These are phyloP conservation scores for Lasaia peninsularis DNA, from an alignment of 1,140 invertebrate genomes.

Conservation along the genomic window DNA sequence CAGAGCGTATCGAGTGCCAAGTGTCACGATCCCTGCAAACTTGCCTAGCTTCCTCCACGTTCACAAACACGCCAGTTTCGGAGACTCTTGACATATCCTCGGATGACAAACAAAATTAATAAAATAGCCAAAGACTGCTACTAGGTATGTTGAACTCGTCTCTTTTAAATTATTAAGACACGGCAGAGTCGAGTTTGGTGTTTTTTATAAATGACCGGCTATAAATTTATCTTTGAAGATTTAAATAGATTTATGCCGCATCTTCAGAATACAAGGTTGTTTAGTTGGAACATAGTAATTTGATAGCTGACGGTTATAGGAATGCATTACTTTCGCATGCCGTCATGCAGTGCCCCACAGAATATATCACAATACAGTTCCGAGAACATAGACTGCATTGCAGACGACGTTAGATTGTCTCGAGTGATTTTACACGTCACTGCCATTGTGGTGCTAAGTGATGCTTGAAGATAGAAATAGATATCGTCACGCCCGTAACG, in stretches of 20 bases:
- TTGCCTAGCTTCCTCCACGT: too few relatives aligned
- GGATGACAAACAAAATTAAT: too few relatives aligned
- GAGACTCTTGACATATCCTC: too few relatives aligned
- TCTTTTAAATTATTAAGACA: not conserved
- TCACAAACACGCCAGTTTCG: too few relatives aligned
- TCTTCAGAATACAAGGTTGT: slow-evolving; percentile 12
- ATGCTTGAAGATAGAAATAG: slow-evolving; percentile 5
- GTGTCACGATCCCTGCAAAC: too few relatives aligned
- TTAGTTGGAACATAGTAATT: slow-evolving; percentile 41
- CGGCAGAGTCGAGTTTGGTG: not conserved
- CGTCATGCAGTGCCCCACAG: slow-evolving; percentile 43
- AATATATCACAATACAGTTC: slow-evolving; percentile 40
- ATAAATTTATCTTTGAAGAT: slow-evolving; percentile 5
- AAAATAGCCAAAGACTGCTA: too few relatives aligned
- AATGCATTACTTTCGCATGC: slow-evolving; percentile 58
- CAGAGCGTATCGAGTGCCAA: too few relatives aligned
- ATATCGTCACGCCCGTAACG: too few relatives aligned
- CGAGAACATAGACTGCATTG: slow-evolving; percentile 40
- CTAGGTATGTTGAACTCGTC: not conserved
- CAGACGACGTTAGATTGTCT: slow-evolving; percentile 43
- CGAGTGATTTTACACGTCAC: slow-evolving; percentile 27
- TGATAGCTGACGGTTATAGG: slow-evolving; percentile 49
- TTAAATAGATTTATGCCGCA: slow-evolving; percentile 1
- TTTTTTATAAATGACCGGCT: slow-evolving; percentile 1
- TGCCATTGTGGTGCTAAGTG: slow-evolving; percentile 45